phyloP scores from a whole-genome alignment of 1,140 invertebrate species.

The Proales similis region DNA sequence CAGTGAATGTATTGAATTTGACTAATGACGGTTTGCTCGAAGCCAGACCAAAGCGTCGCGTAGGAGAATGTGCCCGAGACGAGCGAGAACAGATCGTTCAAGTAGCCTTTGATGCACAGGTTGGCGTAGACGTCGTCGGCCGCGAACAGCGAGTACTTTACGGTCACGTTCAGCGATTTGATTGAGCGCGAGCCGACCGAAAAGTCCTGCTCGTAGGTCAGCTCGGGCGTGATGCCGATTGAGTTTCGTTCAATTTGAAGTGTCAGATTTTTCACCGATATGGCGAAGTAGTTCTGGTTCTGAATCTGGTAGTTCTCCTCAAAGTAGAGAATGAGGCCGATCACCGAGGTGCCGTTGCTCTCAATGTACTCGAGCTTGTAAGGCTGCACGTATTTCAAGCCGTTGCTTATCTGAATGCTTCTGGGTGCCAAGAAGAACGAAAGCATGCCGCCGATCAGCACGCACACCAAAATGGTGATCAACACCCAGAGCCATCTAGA shows the following conservation, averaged over 20 bases:
- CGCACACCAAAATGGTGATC: neutral
- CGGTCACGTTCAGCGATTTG: conserved; percentile 2
- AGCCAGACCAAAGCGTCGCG: conserved; percentile 15
- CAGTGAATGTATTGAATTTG: conserved; percentile 34
- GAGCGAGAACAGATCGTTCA: conserved; percentile 20
- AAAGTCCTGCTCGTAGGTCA: conserved; percentile 5
- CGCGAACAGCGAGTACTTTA: conserved; percentile 29
- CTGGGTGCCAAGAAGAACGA: conserved; percentile 10
- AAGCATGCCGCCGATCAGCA: conserved; percentile 1
- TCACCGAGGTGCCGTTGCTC: neutral
- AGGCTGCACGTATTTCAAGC: neutral
- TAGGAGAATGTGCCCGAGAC: conserved; percentile 16
- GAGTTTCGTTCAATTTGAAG: conserved; percentile 23
- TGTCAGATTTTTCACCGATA: conserved; percentile 25
- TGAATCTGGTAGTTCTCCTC: conserved; percentile 11
- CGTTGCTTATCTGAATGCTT: neutral
- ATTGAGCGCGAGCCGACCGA: neutral
- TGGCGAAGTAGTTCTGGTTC: conserved; percentile 25
- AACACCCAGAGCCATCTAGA: conserved; percentile 32
- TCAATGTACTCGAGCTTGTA: conserved; percentile 5
- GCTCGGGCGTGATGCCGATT: conserved; percentile 5
- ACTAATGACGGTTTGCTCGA: neutral
- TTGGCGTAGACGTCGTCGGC: conserved; percentile 18
- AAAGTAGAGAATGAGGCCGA: conserved; percentile 23
- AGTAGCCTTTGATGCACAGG: conserved; percentile 14